phyloP scores from a whole-genome alignment of 2,797 vertebrate species.

The Ptychadena robeensis region DNA sequence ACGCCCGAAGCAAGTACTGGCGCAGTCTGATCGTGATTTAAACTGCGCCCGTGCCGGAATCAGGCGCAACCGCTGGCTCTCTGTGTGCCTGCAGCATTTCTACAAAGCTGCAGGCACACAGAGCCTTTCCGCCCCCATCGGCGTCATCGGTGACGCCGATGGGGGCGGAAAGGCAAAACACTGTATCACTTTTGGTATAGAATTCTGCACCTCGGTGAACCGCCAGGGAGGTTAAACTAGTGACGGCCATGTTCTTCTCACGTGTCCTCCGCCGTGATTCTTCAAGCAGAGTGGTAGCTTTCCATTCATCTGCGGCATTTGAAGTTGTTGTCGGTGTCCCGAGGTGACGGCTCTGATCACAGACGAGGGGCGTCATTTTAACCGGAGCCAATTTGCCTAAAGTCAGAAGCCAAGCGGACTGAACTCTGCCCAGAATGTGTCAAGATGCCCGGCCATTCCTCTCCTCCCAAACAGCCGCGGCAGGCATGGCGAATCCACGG shows the following conservation, averaged over 20 bases:
- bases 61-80: no score
- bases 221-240: no score
- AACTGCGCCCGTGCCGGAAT: no score
- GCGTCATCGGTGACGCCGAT: no score
- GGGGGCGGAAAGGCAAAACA: no score
- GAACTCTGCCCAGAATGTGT: constrained; percentile 50
- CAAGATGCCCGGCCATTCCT: constrained; percentile 42
- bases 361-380: constrained; percentile 28
- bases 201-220: no score
- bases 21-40: no score
- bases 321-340: constrained; percentile 24
- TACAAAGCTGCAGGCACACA: no score
- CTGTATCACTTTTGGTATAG: no score
- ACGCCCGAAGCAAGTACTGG: no score
- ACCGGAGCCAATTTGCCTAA: constrained; percentile 39
- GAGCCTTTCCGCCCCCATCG: no score
- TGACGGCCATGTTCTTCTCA: not conserved
- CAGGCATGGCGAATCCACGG: constrained; percentile 19
- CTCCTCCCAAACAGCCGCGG: constrained; percentile 15
- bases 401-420: constrained; percentile 20
- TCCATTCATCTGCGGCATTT: constrained; percentile 19
- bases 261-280: not conserved
- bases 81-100: no score
- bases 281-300: not conserved
- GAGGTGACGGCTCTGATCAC: constrained; percentile 32